Conservation (phyloP, 2,797 vertebrate genomes). For the Austrolebias charrua region DNA sequence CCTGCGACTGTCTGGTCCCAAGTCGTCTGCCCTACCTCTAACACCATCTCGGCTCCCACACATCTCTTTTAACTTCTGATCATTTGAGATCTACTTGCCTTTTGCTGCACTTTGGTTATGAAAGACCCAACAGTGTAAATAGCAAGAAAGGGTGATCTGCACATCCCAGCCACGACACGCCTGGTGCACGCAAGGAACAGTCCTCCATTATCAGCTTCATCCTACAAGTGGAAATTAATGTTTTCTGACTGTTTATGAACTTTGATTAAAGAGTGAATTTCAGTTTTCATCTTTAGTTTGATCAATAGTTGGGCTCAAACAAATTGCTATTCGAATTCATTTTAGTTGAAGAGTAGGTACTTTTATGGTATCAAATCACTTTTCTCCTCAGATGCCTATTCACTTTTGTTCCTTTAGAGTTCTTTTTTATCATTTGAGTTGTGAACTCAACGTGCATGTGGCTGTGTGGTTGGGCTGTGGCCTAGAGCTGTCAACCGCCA, state of each 20-base stretch:
- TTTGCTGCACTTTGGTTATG: conserved; percentile 59
- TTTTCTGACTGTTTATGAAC: no score
- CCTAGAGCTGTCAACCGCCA: conserved; percentile 91
- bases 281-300: conserved; percentile 1
- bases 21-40: no score
- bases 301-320: not conserved
- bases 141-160: conserved; percentile 82
- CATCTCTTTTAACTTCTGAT: conserved; percentile 1
- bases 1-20: no score
- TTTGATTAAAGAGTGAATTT: no score
- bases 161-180: conserved; percentile 77
- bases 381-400: no score
- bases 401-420: not conserved
- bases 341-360: not conserved
- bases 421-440: conserved; percentile 2
- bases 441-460: conserved; percentile 52
- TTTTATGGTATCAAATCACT: not conserved
- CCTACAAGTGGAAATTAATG: accelerated
- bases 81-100: conserved; percentile 46
- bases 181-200: conserved; percentile 41
- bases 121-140: conserved; percentile 49
- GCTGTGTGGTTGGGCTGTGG: conserved; percentile 78
- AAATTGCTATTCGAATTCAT: not conserved
- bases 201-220: not conserved
- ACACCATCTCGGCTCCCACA: no score